Base-by-base conservation (phyloP, 2,888 invertebrate species). In the Drosophila buzzatii region DNA sequence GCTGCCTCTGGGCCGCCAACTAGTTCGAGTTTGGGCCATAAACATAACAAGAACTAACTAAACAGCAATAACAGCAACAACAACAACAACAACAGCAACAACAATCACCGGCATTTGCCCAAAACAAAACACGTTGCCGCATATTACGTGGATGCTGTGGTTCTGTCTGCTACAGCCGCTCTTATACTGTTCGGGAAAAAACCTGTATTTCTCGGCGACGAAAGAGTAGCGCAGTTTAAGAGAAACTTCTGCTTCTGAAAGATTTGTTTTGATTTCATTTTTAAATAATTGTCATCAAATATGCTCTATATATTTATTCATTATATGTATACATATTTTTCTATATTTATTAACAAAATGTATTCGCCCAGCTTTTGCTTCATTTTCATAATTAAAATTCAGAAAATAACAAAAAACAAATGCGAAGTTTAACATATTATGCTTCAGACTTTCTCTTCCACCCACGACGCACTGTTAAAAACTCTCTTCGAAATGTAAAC, bases 61-160 rank as follows among this genome's bases (percentile, higher is more conserved):
- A 63, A 73, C 59, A 41, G 23, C 68, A 68, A 51, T 56, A 76
- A 62, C 57, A 67, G 47, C 57, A 69, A 33, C 39, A 58, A 60
- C 59, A 74, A 65, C 71, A 73, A 56, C 42, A 79, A 58, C 63
- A 33, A 10, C 8, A n/a, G 3, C 41, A 70, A 70, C 45, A 59
- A 74, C 71, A 72, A 73, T 68, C 63, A 44, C 85, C 85, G 85
- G 85, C 88, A 59, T 85, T 79, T 85, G 67, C 41, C 66, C 62
- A 85, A 79, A 82, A 73, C 80, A 82, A 84, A 84, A 78, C 84
- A 77, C 82, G 57, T 61, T 58, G 52, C 33, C 53, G 42, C 20
- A 20, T 35, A 37, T 49, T 10, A 58, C 31, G 44, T 14, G 35
- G 27, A 45, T 9, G 20, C 42, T 59, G 23, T 14, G n/a, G 60